Evolutionary conservation across 2,888 invertebrate species (phyloP).

Genomic region (Tetragonisca angustula): DNA sequence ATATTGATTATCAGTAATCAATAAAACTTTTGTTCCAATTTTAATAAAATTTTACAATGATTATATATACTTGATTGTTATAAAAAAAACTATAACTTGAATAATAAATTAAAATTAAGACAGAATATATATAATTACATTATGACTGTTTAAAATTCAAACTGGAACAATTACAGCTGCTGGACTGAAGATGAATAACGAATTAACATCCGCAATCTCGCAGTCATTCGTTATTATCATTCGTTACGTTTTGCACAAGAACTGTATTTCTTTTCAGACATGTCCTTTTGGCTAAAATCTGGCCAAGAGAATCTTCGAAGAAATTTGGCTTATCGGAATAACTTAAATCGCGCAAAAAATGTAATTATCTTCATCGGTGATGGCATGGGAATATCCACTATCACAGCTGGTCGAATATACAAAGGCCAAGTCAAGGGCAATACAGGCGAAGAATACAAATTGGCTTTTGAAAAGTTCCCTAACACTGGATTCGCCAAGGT

Average conservation of each 20-base stretch:
- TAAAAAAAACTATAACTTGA: no score
- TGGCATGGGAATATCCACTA: conserved; percentile 88
- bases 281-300: conserved; percentile 80
- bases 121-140: background rate
- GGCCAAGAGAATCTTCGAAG: conserved; percentile 80
- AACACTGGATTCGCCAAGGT: conserved; percentile 88
- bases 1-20: background rate
- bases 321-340: conserved; percentile 76
- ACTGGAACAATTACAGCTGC: background rate
- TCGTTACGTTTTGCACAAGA: no score
- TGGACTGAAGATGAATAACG: background rate
- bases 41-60: no score
- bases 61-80: no score
- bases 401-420: conserved; percentile 87
- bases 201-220: background rate
- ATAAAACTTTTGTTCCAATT: background rate
- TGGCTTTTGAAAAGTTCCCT: conserved; percentile 87
- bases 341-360: conserved; percentile 86
- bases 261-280: conserved; percentile 69
- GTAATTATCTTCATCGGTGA: conserved; percentile 89
- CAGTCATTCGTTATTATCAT: background rate
- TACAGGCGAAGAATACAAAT: conserved; percentile 86
- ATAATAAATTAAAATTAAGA: no score
- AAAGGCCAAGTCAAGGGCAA: conserved; percentile 85
- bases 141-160: background rate